phyloP scores from a whole-genome alignment of 2,888 invertebrate species.

The Tanypteryx hageni region DNA sequence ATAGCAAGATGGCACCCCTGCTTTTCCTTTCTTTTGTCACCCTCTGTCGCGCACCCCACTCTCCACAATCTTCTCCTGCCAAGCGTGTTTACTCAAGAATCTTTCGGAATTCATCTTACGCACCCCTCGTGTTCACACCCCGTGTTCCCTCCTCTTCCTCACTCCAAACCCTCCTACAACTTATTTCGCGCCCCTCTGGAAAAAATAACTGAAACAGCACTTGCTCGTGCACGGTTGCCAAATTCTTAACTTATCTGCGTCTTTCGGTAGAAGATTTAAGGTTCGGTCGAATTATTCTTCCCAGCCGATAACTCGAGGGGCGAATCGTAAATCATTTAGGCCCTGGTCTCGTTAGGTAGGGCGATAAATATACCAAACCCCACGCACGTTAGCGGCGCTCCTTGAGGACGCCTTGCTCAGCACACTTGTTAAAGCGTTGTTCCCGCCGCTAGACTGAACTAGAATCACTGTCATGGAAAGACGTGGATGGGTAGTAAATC shows the following conservation, averaged over 20 bases:
- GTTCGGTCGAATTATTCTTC: too few species aligned
- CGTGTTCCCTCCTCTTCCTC: background rate
- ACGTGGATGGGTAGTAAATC: too few species aligned
- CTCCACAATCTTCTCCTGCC: background rate
- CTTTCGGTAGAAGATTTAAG: too few species aligned
- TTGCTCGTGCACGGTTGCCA: background rate
- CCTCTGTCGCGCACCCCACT: background rate
- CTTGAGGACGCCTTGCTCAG: too few species aligned
- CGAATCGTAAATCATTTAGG: too few species aligned
- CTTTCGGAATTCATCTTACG: constrained; percentile 46
- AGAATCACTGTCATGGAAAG: too few species aligned
- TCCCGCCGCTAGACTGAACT: too few species aligned
- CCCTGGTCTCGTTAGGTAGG: too few species aligned
- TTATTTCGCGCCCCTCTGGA: background rate
- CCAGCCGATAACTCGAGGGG: too few species aligned
- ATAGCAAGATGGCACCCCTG: background rate
- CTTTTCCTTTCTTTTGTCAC: constrained; percentile 21
- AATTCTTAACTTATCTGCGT: background rate
- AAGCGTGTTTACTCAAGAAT: constrained; percentile 6
- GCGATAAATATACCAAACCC: too few species aligned
- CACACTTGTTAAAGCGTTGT: too few species aligned
- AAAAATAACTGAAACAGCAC: background rate
- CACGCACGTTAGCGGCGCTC: too few species aligned
- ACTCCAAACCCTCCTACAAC: background rate
- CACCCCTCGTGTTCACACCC: background rate